Evolutionary conservation across 2,797 vertebrate genomes (phyloP), one percentile per base, ranked within the genome.

Genomic region (Moxostoma hubbsi): DNA sequence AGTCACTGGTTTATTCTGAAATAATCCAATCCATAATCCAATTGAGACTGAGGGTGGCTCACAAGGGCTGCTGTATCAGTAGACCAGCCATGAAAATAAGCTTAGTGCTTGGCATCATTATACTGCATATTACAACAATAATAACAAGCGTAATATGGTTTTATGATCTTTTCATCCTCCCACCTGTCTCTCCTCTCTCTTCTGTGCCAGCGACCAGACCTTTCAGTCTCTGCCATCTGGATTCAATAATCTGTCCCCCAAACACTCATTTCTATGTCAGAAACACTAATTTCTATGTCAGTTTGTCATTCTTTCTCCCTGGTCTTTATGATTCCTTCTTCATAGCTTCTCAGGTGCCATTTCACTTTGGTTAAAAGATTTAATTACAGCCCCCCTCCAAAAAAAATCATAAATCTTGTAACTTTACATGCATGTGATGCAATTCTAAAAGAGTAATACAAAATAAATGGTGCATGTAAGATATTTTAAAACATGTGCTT

Each of bases 91-190:
- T 76, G 74, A 89, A 87, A 89, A 90, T 87, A 86, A 89, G 86
- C 89, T 87, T 88, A 83, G 66, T 46, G 3, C 75, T 66, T 75
- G 79, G 82, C 85, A 49, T 86, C 86, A 80, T 85, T 89, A 85
- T 83, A 90, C 83, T 86, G 85, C 88, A 89, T 83, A 90, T 88
- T 88, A 90, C 86, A 88, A 87, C 86, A 82, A 91, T 90, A 89
- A 90, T 89, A 84, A 88, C 77, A 67, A 80, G 84, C 85, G 83
- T 90, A 91, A 92, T 92, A 88, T 90, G 89, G 86, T 92, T 93
- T 92, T 89, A 92, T 91, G 90, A 89, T 83, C 86, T 88, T 81
- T 87, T 90, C 88, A 89, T 90, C 84, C 84, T 84, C 84, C 89
- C 90, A 92, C 92, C 91, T 93, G 91, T 84, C 92, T 83, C 10